Conservation (phyloP, 2,113 vertebrate species). For the Brachyhypopomus occidentalis region DNA sequence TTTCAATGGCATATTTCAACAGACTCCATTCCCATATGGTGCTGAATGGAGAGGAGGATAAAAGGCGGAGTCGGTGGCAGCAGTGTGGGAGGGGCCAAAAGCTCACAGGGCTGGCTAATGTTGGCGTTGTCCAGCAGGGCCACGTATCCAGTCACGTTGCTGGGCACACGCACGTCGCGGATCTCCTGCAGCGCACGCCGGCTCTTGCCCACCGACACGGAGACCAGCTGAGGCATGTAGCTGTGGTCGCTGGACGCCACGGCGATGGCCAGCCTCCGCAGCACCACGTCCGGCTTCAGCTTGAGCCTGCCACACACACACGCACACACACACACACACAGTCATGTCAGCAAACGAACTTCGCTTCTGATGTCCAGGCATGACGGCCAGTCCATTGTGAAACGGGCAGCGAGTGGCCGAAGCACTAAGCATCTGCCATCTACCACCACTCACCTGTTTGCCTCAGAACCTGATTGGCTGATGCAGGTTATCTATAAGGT, state of each 20-base stretch:
- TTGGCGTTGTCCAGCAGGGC: slow-evolving; percentile 94
- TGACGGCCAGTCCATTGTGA: too few species aligned
- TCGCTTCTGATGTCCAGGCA: too few species aligned
- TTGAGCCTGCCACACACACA: slow-evolving; percentile 78
- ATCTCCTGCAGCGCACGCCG: slow-evolving; percentile 89
- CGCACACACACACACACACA: too few species aligned
- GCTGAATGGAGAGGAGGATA: background rate
- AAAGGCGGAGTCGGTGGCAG: background rate
- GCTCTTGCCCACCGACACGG: slow-evolving; percentile 89
- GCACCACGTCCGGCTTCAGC: slow-evolving; percentile 92
- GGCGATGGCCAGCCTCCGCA: slow-evolving; percentile 90
- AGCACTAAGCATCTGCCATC: too few species aligned
- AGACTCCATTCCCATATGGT: background rate
- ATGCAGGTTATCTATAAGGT: too few species aligned
- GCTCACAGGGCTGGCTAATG: slow-evolving; percentile 95
- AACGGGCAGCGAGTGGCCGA: too few species aligned
- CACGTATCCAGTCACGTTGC: slow-evolving; percentile 94
- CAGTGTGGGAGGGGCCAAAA: slow-evolving; percentile 5
- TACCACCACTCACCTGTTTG: too few species aligned
- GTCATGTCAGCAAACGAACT: too few species aligned
- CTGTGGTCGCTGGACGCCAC: slow-evolving; percentile 94
- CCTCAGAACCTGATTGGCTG: too few species aligned
- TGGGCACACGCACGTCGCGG: slow-evolving; percentile 93
- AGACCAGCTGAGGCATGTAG: slow-evolving; percentile 98
- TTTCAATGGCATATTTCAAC: background rate